These are phyloP conservation scores for Cyclophora albipunctata DNA, from an alignment of 2,888 invertebrate genomes.

Conservation along the genomic window DNA sequence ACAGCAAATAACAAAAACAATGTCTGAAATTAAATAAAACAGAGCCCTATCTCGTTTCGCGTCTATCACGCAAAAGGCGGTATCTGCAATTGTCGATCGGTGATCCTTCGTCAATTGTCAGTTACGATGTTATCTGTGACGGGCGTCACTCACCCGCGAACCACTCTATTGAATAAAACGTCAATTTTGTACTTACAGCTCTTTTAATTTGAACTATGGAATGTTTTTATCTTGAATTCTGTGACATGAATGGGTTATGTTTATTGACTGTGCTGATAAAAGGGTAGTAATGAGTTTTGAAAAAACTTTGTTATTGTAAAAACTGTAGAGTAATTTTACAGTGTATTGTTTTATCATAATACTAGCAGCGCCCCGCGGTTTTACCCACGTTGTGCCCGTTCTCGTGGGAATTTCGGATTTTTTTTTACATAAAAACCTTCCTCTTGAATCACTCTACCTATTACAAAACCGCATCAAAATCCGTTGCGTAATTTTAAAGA, in stretches of 20 bases:
- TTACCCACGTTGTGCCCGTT: too few relatives aligned
- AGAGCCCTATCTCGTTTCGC: constrained; percentile 25
- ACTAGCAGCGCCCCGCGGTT: too few relatives aligned
- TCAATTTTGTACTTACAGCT: constrained; percentile 38
- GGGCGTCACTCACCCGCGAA: constrained; percentile 44
- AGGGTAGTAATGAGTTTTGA: too few relatives aligned
- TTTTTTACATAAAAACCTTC: too few relatives aligned
- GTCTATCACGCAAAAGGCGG: constrained; percentile 30
- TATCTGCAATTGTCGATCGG: constrained; percentile 44
- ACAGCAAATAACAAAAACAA: neutral
- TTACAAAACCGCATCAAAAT: too few relatives aligned
- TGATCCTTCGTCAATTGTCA: constrained; percentile 63
- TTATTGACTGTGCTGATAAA: neutral
- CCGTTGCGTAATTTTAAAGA: too few relatives aligned
- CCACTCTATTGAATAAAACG: constrained; percentile 52
- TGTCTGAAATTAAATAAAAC: constrained; percentile 21
- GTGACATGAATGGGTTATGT: constrained; percentile 11
- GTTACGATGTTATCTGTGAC: constrained; percentile 51
- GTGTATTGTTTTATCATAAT: too few relatives aligned
- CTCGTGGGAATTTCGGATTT: too few relatives aligned
- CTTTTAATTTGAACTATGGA: constrained; percentile 22
- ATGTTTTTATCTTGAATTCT: constrained; percentile 7
- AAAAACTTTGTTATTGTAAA: too few relatives aligned
- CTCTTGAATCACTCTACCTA: too few relatives aligned
- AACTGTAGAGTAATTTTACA: too few relatives aligned